Conservation (phyloP, 2,113 vertebrate species). For the Corapipo altera region DNA sequence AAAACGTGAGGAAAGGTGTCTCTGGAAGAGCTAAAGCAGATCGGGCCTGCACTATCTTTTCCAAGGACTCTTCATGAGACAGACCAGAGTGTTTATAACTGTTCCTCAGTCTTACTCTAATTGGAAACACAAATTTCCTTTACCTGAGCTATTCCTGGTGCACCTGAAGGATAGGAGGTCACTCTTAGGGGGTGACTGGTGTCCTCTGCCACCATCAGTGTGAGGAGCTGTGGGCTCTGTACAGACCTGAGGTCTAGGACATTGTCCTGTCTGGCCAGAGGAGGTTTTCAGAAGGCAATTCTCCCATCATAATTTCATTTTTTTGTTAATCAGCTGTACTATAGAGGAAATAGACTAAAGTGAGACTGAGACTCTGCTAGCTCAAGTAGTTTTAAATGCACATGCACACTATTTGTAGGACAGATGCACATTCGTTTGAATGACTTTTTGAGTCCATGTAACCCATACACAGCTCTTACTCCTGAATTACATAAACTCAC, state of each 20-base stretch:
- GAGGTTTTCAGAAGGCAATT: background rate
- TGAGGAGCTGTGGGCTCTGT: background rate
- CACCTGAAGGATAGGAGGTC: background rate
- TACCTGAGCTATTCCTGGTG: background rate
- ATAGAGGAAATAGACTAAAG: background rate
- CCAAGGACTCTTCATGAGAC: background rate
- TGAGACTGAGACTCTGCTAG: background rate
- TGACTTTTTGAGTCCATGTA: background rate
- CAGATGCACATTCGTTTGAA: background rate
- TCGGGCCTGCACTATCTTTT: background rate
- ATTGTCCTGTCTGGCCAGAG: background rate
- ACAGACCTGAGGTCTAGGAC: background rate
- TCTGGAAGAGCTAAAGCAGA: background rate
- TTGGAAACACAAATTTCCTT: background rate
- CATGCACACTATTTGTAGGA: background rate
- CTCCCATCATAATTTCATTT: background rate
- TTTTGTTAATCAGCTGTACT: background rate
- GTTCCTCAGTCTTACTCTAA: background rate
- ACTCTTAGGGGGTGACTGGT: background rate
- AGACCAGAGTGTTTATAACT: background rate
- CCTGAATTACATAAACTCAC: rapidly evolving
- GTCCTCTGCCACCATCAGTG: rapidly evolving
- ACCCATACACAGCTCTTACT: background rate
- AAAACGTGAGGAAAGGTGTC: background rate
- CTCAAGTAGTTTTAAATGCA: background rate